Evolutionary conservation across 2,888 invertebrate species (phyloP), one percentile per base, ranked within the genome.

Genomic region (Cryptus viduatorius): DNA sequence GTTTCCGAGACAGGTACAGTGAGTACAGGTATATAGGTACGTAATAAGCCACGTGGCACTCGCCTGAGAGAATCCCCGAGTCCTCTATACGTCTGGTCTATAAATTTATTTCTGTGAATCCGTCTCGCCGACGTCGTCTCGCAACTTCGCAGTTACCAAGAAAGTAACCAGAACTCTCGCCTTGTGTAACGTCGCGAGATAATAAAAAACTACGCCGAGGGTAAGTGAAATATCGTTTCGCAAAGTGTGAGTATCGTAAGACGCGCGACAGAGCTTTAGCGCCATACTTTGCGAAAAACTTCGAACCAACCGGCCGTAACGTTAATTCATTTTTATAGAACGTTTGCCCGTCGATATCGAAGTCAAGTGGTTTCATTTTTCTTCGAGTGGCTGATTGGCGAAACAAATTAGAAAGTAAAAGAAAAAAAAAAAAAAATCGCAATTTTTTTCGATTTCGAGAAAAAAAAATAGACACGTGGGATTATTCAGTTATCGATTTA

Each of bases 401-500:
- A 56, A 56, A 19, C 12, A 59, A 68, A 56, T 59, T 59, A 16
- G 37, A n/a, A 14, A 14, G 59, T 19, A 24, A 50, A 56, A 14
- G 8, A 59, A 10, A 46, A 53, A n/a, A 44, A 10, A 42, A 4
- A 12, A 56, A 42, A 77, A 19, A 24, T 31, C 7, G 31, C 46
- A 31, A 65, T 78, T 59, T 69, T 64, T 65, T 48, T 31, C 12
- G 12, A 48, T 31, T 53, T 8, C 37, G 37, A 37, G 72, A 64
- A 53, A 53, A 59, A 42, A 68, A 59, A 42, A 68, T 29, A 16
- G 46, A 72, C 65, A 53, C 72, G 71, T 50, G 4, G 71, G 29
- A 64, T 79, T 44, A 48, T 79, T 24, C 53, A 65, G 53, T 79
- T 72, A 79, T 79, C 79, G 65, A 79, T 65, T 37, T 72, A 4